Evolutionary conservation across 64 coral and sea anemone genomes (phyloP), one percentile per base, ranked within the genome.

Genomic region (Cladopsammia gracilis): DNA sequence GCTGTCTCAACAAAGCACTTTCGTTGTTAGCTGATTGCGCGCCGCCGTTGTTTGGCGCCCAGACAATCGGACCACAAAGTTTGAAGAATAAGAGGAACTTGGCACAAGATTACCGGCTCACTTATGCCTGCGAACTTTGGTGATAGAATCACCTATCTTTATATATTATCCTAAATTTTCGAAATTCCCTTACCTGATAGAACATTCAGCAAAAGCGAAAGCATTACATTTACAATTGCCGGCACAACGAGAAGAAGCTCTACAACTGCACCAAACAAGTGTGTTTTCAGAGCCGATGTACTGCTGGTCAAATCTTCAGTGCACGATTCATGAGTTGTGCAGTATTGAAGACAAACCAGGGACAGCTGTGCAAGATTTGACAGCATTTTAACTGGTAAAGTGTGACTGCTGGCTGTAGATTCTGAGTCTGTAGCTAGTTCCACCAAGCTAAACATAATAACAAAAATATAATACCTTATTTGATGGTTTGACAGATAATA

Each of bases 301-400:
- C 57, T 25, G 3, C 24, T 44, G 25, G 11, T 10, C 12, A 60
- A 43, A 60, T 62, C 14, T 4, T 24, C 62, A 20, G 20, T 67
- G 19, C 3, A 51, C 2, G 20, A 12, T 51, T 68, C 62, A 64
- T 48, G 45, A 9, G 44, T 50, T 53, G 88, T 68, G 46, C 20
- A 67, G 75, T 90, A 25, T 14, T 78, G 59, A 34, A 90, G 25
- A 90, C 88, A 78, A 54, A 54, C 56, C 23, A 90, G 51, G 18
- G 60, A 77, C n/a, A 90, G 59, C 2, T 68, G 59, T 25, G 58
- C 75, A 50, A 90, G 88, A 48, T 53, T 54, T 68, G 58, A 54
- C 20, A 90, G 3, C 16, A 64, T 6, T 10, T 45, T 25, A 61
- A 46, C 22, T 57, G 88, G 64, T 18, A 78, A 75, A 60, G 2